phyloP scores from a whole-genome alignment of 2,113 vertebrate species.

The Burhinus bistriatus region DNA sequence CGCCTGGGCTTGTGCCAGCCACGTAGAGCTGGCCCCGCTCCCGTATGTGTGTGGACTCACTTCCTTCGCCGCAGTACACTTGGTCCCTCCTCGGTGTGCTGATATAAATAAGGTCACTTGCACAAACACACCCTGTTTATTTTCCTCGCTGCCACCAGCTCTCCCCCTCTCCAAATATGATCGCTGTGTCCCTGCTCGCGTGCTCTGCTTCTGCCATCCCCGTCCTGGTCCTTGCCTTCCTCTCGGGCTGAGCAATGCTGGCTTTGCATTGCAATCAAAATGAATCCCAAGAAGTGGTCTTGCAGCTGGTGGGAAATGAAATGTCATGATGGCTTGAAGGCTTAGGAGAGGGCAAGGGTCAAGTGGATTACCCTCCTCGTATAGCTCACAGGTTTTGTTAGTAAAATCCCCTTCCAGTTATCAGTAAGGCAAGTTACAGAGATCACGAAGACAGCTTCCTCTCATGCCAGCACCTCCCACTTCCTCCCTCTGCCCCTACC shows the following conservation, averaged over 20 bases:
- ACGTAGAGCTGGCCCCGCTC: not conserved
- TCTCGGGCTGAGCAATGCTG: not conserved
- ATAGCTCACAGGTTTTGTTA: constrained; percentile 5
- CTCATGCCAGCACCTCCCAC: not conserved
- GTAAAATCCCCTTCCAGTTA: not conserved
- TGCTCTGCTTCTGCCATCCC: not conserved
- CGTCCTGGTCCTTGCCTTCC: not conserved
- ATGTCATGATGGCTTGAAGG: not conserved
- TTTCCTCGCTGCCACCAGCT: not conserved
- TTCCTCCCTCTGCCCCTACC: not conserved
- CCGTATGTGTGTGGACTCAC: not conserved
- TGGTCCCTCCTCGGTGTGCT: not conserved
- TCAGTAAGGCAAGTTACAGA: not conserved
- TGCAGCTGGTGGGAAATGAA: constrained; percentile 7
- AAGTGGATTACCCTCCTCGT: constrained; percentile 23
- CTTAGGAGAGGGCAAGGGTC: not conserved
- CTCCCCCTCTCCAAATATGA: not conserved
- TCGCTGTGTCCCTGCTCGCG: rapidly evolving
- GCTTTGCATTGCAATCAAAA: not conserved
- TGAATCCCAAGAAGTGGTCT: not conserved
- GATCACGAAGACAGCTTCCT: not conserved
- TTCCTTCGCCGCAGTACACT: not conserved
- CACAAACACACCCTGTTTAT: constrained; percentile 17
- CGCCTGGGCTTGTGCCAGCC: not conserved
- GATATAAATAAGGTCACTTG: not conserved